Base-by-base conservation (phyloP, 2,797 vertebrate genomes). In the Melanogrammus aeglefinus region DNA sequence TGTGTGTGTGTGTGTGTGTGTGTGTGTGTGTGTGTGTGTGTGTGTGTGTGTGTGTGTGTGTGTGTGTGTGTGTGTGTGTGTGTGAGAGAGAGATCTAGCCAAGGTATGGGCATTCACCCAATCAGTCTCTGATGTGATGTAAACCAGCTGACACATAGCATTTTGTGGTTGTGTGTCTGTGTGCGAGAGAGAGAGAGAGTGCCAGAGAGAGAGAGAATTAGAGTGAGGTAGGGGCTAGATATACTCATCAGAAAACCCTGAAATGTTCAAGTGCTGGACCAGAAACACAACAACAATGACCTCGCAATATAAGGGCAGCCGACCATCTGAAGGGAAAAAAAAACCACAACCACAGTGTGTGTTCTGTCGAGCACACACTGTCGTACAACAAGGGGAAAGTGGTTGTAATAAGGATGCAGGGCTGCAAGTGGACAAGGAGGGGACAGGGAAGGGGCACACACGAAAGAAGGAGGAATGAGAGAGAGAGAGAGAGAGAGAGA, bases 401-500 rank as follows among this genome's bases (percentile, higher is more conserved):
- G 81, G 76, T 7, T 92, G 87, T 29, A 21, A 83, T 87, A 76
- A 76, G 80, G 80, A 89, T 83, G 90, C 81, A 86, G 84, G 86
- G 88, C 90, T 89, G 84, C 78, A 81, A 87, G 84, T 79, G 83
- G 83, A 84, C 57, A 79, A 78, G 84, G 82, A 89, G n/a, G 16
- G 9, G 57, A 66, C 21, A 66, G 57, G 57, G 18, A 66, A 71
- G 70, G 29, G 6, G 10, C 12, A 71, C 29, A 71, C n/a, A 13
- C 21, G 90, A 91, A 87, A 87, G 86, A 82, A 86, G 86, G 90
- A 47, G 33, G 10, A 36, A 63, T 86, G 88, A 88, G 84, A 87
- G 88, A 39, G 41, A 35, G 86, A 90, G 36, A 27, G 16, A 41
- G 51, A 86, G 86, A 89, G 89, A 90, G 82, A 86, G 89, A 91